Conservation (phyloP, 2,113 vertebrate genomes). For the Mohoua ochrocephala region DNA sequence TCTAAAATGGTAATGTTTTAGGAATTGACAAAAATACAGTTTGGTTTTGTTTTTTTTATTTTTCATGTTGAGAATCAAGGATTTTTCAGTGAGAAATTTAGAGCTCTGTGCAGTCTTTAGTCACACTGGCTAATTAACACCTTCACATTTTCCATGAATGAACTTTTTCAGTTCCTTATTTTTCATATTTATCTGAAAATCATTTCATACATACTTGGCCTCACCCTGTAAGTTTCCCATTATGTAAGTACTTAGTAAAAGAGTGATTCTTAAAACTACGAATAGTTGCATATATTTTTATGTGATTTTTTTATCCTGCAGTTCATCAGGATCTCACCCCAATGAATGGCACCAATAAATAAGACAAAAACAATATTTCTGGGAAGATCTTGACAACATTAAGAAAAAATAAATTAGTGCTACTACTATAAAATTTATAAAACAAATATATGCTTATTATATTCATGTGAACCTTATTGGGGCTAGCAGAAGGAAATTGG, state of each 20-base stretch:
- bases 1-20: neutral
- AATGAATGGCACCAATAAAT: neutral
- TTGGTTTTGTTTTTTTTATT: neutral
- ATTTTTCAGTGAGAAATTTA: neutral
- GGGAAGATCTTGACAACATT: neutral
- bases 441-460: neutral
- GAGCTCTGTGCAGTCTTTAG: neutral
- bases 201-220: neutral
- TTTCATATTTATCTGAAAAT: neutral
- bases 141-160: neutral
- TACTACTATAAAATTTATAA: neutral
- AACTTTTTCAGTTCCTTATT: neutral
- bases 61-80: neutral
- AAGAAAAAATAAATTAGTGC: neutral
- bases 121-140: neutral
- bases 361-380: neutral
- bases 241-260: neutral
- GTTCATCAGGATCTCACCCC: neutral
- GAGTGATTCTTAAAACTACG: neutral
- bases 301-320: neutral
- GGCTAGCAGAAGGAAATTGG: neutral
- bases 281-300: neutral
- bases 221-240: neutral
- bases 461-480: neutral
- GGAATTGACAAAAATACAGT: neutral